phyloP scores from a whole-genome alignment of 2,888 invertebrate genomes.

The Erannis defoliaria region DNA sequence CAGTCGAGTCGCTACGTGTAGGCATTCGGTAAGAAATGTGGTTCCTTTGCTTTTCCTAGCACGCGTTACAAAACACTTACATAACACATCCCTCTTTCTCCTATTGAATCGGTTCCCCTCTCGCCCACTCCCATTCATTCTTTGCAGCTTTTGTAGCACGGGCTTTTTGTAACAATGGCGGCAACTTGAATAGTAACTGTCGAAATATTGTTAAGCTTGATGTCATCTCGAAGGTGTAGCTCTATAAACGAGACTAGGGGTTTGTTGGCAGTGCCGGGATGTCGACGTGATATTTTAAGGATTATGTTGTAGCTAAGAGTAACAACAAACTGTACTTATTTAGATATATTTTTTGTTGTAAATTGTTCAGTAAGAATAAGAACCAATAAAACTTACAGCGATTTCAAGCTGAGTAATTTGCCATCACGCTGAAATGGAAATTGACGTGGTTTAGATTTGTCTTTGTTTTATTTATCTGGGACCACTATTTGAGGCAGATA shows the following conservation, averaged over 20 bases:
- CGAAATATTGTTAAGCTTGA: conserved; percentile 78
- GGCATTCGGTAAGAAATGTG: conserved; percentile 41
- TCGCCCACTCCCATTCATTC: conserved; percentile 79
- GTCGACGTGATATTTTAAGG: conserved; percentile 7
- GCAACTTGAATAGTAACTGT: conserved; percentile 75
- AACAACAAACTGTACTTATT: neutral
- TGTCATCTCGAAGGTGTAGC: conserved; percentile 60
- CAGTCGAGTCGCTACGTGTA: conserved; percentile 23
- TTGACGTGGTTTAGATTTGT: too few relatives aligned
- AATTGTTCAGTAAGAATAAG: neutral
- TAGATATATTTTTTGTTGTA: neutral
- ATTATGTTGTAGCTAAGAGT: neutral
- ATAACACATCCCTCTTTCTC: conserved; percentile 77
- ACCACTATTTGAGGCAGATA: too few relatives aligned
- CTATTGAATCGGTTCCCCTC: conserved; percentile 75
- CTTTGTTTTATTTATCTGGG: too few relatives aligned
- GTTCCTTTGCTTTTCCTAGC: conserved; percentile 45
- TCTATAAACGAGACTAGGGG: conserved; percentile 15
- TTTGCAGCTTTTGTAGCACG: conserved; percentile 80
- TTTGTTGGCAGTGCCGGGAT: conserved; percentile 7
- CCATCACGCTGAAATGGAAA: too few relatives aligned
- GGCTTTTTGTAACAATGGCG: conserved; percentile 79
- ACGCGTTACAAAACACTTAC: conserved; percentile 79
- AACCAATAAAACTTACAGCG: neutral
- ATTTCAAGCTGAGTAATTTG: too few relatives aligned